Evolutionary conservation across 2,888 invertebrate species (phyloP), one percentile per base, ranked within the genome.

Genomic region (Ypsolopha sequella): DNA sequence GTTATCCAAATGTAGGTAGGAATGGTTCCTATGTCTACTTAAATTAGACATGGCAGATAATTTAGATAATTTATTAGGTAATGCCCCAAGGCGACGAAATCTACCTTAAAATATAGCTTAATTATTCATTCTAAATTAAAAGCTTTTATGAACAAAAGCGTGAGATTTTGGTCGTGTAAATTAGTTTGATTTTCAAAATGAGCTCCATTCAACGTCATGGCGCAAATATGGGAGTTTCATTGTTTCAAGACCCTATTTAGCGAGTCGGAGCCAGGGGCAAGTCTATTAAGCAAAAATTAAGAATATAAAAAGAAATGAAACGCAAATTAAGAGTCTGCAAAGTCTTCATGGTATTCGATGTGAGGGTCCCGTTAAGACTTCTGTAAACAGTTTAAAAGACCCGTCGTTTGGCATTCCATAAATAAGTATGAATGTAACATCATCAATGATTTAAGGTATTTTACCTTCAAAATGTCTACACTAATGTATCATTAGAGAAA

Each of bases 221-320:
- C 9, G 36, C 9, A 59, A 61, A 59, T 54, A 63, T 59, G 53
- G 53, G 52, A 48, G 53, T 54, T 61, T 60, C 62, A 69, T 76
- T 75, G 71, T 74, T 63, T 62, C 58, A 57, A 59, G 56, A 59
- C 60, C 66, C 62, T 62, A 67, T 70, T 67, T 62, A 60, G 60
- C 58, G 60, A 59, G 60, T 60, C 59, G 55, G 57, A 56, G 58
- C 56, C 54, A 52, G 57, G 57, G 55, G 61, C 63, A 67, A 68
- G 68, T 70, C 66, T 69, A 73, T 70, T 70, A 72, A 68, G 66
- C 65, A 71, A 73, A 66, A 73, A 69, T 62, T 63, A 62, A 66
- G 70, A 73, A 66, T 72, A 69, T 62, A 63, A 62, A 66, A 62
- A 60, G 64, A 63, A 60, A 61, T 59, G 62, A 65, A 68, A 74